phyloP scores from a whole-genome alignment of 2,113 vertebrate species.

The Lepisosteus oculatus region DNA sequence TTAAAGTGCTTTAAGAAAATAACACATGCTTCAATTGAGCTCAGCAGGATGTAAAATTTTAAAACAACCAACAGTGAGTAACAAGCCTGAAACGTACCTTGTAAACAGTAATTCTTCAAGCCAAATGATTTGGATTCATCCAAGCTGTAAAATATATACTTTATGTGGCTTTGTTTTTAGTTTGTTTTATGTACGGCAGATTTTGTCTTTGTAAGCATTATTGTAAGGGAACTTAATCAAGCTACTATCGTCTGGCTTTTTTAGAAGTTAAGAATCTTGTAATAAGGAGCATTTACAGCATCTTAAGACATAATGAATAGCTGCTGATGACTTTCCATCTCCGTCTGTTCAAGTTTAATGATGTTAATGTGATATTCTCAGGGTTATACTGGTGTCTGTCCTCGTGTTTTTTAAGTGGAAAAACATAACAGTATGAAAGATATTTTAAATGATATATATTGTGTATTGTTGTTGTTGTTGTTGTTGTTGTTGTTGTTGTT shows the following conservation, averaged over 20 bases:
- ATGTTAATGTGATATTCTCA: constrained; percentile 40
- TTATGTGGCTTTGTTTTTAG: no score
- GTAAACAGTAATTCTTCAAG: neutral
- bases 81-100: neutral
- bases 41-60: constrained; percentile 32
- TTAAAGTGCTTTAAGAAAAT: constrained; percentile 41
- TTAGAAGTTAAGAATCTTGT: neutral
- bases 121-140: neutral
- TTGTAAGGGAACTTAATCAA: neutral
- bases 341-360: constrained; percentile 44
- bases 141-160: no score
- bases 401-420: constrained; percentile 29
- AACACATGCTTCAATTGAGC: constrained; percentile 35
- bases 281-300: neutral
- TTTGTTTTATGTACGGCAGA: no score
- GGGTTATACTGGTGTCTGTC: constrained; percentile 47
- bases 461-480: no score
- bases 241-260: neutral
- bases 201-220: neutral
- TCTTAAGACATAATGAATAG: constrained; percentile 31
- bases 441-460: neutral
- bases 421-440: neutral
- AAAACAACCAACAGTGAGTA: constrained; percentile 27
- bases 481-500: no score
- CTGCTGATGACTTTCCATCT: constrained; percentile 36